Base-by-base conservation (phyloP, 2,113 vertebrate genomes). In the Xiphophorus hellerii region DNA sequence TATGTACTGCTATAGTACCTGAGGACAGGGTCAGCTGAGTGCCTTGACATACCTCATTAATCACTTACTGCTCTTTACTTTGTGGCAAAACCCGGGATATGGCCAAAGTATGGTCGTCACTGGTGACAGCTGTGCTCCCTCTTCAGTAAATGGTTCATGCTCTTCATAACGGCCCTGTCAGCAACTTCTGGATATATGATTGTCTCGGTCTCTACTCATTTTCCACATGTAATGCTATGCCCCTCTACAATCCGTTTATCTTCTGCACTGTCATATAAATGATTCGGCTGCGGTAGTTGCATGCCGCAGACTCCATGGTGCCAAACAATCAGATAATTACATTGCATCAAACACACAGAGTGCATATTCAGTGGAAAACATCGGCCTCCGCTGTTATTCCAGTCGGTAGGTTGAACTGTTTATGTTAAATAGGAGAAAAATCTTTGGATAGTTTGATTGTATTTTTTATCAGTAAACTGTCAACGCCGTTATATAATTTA, bases 121-220 rank as follows among this genome's bases (percentile, higher is more conserved):
- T 71, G 77, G 84, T 91, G 92, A 92, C 93, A 94, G 91, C 92
- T 94, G 92, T 84, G 79, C 20, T 22, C 85, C 68, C 78, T 85
- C 80, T 73, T 80, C 88, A 90, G 89, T 92, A 91, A 92, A 93
- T 87, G 82, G 85, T 79, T 79, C 92, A 86, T 90, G 88, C 90
- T 90, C 72, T 29, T 91, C 91, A 93, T 93, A 93, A 92, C 91
- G 67, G 83, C 71, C 85, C 92, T 94, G 93, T 94, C 94, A 92
- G 75, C 91, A 70, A 73, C 80, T 15, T 29, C 44, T 75, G 58
- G 86, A 91, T 92, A 88, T 93, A 89, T 93, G 78, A 93, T 88
- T 88, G 91, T 89, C 76, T 76, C 17, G 74, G 81, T 79, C 89
- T 89, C 86, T 82, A 70, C 74, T 71, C 79, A 75, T 87, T 90